phyloP scores from a whole-genome alignment of 1,140 invertebrate genomes.

The Magallana ariakensis region DNA sequence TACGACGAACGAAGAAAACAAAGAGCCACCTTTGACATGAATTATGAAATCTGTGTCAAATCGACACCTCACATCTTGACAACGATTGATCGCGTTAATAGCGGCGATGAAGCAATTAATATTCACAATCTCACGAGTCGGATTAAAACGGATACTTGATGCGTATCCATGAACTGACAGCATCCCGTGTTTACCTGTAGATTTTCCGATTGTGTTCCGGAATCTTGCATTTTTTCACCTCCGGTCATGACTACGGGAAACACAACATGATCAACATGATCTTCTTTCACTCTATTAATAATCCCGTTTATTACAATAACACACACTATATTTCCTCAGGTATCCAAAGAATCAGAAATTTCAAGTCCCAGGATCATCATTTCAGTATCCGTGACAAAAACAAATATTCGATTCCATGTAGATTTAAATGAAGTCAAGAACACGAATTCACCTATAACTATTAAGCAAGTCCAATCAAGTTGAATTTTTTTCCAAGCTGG shows the following conservation, averaged over 20 bases:
- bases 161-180: slow-evolving; percentile 7
- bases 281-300: neutral
- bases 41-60: slow-evolving; percentile 32
- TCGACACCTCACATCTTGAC: slow-evolving; percentile 28
- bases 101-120: neutral
- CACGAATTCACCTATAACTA: slow-evolving; percentile 7
- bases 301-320: neutral
- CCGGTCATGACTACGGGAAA: slow-evolving; percentile 20
- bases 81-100: neutral
- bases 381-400: slow-evolving; percentile 14
- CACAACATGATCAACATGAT: slow-evolving; percentile 9
- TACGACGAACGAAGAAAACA: neutral
- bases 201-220: slow-evolving; percentile 26
- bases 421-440: slow-evolving; percentile 29
- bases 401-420: slow-evolving; percentile 32
- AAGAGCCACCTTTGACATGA: slow-evolving; percentile 5
- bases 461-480: slow-evolving; percentile 27
- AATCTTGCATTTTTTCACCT: slow-evolving; percentile 24
- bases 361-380: slow-evolving; percentile 10
- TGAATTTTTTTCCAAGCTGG: slow-evolving; percentile 17
- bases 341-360: neutral
- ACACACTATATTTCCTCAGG: neutral
- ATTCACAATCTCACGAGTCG: neutral
- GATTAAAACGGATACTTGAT: slow-evolving; percentile 5
- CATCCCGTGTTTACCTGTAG: slow-evolving; percentile 20